Conservation (phyloP, 1,140 invertebrate species). For the Ridgeia piscesae region DNA sequence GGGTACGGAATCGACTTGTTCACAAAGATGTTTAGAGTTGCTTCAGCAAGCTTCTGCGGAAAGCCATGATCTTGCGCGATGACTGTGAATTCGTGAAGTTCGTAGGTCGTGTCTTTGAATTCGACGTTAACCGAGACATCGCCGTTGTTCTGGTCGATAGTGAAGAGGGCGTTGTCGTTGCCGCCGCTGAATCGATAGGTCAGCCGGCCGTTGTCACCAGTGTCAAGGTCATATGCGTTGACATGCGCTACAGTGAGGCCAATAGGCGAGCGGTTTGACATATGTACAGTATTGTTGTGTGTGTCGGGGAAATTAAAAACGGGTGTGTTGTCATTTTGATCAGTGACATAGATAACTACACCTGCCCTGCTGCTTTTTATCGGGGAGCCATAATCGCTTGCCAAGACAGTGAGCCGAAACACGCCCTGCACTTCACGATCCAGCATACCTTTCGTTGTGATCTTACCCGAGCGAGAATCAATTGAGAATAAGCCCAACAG, state of each 20-base stretch:
- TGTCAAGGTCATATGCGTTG: slow-evolving; percentile 82
- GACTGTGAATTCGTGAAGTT: slow-evolving; percentile 15
- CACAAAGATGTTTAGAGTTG: neutral
- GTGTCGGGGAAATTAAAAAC: slow-evolving; percentile 64
- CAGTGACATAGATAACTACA: slow-evolving; percentile 62
- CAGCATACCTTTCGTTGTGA: slow-evolving; percentile 65
- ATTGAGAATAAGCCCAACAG: slow-evolving; percentile 18
- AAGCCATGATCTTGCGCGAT: slow-evolving; percentile 16
- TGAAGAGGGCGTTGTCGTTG: slow-evolving; percentile 74
- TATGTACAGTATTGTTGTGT: slow-evolving; percentile 16
- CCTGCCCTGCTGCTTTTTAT: slow-evolving; percentile 59
- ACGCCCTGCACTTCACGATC: slow-evolving; percentile 85
- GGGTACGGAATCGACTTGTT: slow-evolving; percentile 12
- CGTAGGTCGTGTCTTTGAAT: slow-evolving; percentile 31
- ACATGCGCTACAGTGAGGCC: slow-evolving; percentile 19
- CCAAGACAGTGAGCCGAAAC: slow-evolving; percentile 81
- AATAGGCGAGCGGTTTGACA: slow-evolving; percentile 11
- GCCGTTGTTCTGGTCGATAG: slow-evolving; percentile 59
- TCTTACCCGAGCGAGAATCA: slow-evolving; percentile 66
- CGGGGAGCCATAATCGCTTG: slow-evolving; percentile 76
- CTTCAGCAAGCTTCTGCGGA: neutral
- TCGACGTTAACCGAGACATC: slow-evolving; percentile 5
- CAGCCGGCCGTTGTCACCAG: slow-evolving; percentile 84
- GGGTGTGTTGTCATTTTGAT: slow-evolving; percentile 87
- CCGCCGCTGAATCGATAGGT: slow-evolving; percentile 75